Evolutionary conservation across 2,113 vertebrate genomes (phyloP), one percentile per base, ranked within the genome.

Genomic region (Oriolus oriolus): DNA sequence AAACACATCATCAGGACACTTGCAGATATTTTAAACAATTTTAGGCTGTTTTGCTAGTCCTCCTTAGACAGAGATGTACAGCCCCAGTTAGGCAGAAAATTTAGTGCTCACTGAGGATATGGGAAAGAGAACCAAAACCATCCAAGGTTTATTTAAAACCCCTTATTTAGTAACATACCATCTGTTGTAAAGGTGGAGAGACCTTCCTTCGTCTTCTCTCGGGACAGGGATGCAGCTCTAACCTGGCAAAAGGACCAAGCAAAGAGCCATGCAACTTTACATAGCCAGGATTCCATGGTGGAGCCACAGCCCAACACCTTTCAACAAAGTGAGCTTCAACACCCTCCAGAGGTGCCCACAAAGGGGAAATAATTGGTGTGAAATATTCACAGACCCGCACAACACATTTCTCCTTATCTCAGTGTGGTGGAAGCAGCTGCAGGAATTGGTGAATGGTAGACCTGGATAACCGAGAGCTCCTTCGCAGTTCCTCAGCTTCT

Each of bases 381-480:
- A 86, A 80, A 44, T 64, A 69, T 20, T 73, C 11, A 6, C 1
- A 0, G 42, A 50, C 33, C 30, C 0, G 0, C 64, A 64, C 2
- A 52, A 66, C 24, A 53, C n/a, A 11, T 45, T 74, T 35, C 59
- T 81, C 24, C 26, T 95, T 37, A 56, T 35, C 27, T 84, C 65
- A 52, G 0, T 7, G 33, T 39, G 66, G 44, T 2, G 45, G 71
- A 53, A 68, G 37, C 37, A 68, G 11, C 45, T 65, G 79, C 68
- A 88, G 60, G 35, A 74, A 30, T 1, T 74, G 50, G 26, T 39
- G 71, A 65, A 37, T 65, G 74, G 44, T 2, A 78, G 47, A 74
- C 27, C 27, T 74, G 83, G 41, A 35, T 31, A 70, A 73, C 42
- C 0, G 4, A 63, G 21, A 90, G 44, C 39, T 1, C 2, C 73